Evolutionary conservation across 2,113 vertebrate species (phyloP).

Genomic region (Takifugu flavidus): DNA sequence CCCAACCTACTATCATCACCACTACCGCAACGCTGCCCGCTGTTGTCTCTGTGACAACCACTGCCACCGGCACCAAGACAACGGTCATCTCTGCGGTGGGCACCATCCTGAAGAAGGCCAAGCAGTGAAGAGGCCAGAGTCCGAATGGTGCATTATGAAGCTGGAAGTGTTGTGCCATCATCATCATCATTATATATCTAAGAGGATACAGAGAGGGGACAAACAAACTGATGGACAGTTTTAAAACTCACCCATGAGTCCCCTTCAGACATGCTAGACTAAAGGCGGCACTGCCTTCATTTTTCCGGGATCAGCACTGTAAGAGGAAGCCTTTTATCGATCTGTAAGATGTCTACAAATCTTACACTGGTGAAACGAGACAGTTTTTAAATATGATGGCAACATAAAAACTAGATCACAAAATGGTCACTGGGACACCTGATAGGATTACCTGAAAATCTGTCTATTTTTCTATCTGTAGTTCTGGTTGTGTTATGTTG

Average conservation of each 20-base stretch:
- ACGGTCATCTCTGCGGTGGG: constrained; percentile 97
- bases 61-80: constrained; percentile 95
- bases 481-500: constrained; percentile 10
- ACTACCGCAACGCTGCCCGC: constrained; percentile 89
- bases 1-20: constrained; percentile 92
- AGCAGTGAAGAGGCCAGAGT: constrained; percentile 80
- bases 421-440: background rate
- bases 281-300: constrained; percentile 26
- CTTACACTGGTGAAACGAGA: background rate
- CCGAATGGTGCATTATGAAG: background rate
- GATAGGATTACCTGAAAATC: background rate
- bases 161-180: background rate
- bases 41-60: constrained; percentile 95
- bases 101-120: constrained; percentile 96
- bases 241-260: background rate
- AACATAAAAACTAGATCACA: constrained; percentile 10
- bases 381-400: constrained; percentile 8
- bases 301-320: constrained; percentile 26
- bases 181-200: background rate
- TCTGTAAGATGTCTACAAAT: constrained; percentile 2
- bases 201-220: background rate
- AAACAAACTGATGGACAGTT: background rate
- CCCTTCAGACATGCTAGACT: constrained; percentile 4
- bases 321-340: background rate
- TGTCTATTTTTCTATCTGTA: constrained; percentile 33